Evolutionary conservation across 2,797 vertebrate genomes (phyloP), one percentile per base, ranked within the genome.

Genomic region (Callimico goeldii): DNA sequence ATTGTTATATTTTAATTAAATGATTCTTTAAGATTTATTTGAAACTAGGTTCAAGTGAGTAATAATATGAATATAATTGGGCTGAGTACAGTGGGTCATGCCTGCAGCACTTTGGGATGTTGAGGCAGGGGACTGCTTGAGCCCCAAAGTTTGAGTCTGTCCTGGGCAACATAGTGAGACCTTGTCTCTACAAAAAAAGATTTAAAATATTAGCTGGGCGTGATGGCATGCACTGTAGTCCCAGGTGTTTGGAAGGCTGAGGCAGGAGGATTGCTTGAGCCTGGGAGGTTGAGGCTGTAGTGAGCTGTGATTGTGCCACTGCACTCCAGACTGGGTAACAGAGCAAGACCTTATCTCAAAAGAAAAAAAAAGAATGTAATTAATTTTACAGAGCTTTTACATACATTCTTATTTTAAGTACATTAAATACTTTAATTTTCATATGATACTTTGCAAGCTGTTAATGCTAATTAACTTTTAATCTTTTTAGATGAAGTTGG

Each of bases 401-500:
- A 46, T 61, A 24, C 30, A 9, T 46, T 97, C 26, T 93, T 1
- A 52, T 90, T 95, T 93, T 90, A 73, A 91, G 43, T 11, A 84
- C 26, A 36, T 86, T 48, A 96, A 93, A 17, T 91, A 73, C n/a
- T 84, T 96, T 72, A 85, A 75, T 89, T 89, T 94, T 88, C 19
- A 55, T 70, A 77, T 77, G 46, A 41, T 86, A 72, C 4, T 88
- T n/a, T 67, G 22, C 81, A 88, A 64, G 14, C 72, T 58, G 20
- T 90, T 95, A 70, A 92, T 95, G 6, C 30, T 91, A 80, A 77
- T 91, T 97, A 67, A 76, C 19, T 91, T 96, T 73, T 93, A 57
- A 88, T 97, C 88, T 96, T 96, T 98, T 79, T 98, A 99, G 99
- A 99, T 99, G 99, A 99, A 98, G 99, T 99, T 79, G 99, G 99